Conservation (phyloP, 2,797 vertebrate species). For the Babyrousa celebensis region DNA sequence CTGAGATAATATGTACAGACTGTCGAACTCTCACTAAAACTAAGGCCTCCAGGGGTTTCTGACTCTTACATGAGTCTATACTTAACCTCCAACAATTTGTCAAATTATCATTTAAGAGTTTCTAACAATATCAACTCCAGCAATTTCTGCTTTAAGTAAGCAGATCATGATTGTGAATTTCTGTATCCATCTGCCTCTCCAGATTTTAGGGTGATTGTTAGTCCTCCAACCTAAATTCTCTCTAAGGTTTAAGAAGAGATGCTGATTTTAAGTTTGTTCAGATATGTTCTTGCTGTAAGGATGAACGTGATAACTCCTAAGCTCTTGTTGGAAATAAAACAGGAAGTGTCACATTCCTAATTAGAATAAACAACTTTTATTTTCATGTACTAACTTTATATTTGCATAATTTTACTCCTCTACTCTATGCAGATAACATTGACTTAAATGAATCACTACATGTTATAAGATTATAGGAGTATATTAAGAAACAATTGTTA, state of each 20-base stretch:
- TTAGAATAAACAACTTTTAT: not conserved
- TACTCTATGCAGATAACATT: not conserved
- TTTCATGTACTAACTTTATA: not conserved
- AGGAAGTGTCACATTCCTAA: not conserved
- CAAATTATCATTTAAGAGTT: not conserved
- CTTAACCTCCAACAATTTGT: not conserved
- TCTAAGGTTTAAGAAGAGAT: not conserved
- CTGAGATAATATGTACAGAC: too few species aligned
- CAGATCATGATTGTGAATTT: not conserved
- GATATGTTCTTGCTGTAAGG: not conserved
- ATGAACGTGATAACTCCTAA: not conserved
- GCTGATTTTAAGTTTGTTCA: constrained; percentile 5
- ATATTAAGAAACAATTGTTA: not conserved
- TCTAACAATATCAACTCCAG: not conserved
- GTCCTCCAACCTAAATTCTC: not conserved
- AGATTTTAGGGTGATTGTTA: not conserved
- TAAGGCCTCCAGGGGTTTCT: not conserved
- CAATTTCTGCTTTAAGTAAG: not conserved
- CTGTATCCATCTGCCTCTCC: not conserved
- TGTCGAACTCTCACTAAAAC: too few species aligned
- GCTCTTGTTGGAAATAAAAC: not conserved
- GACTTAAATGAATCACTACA: not conserved
- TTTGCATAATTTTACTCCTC: not conserved
- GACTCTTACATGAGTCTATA: not conserved
- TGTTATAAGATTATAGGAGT: not conserved